Conservation (phyloP, 1,140 invertebrate genomes). For the Ptiloglossa arizonensis region DNA sequence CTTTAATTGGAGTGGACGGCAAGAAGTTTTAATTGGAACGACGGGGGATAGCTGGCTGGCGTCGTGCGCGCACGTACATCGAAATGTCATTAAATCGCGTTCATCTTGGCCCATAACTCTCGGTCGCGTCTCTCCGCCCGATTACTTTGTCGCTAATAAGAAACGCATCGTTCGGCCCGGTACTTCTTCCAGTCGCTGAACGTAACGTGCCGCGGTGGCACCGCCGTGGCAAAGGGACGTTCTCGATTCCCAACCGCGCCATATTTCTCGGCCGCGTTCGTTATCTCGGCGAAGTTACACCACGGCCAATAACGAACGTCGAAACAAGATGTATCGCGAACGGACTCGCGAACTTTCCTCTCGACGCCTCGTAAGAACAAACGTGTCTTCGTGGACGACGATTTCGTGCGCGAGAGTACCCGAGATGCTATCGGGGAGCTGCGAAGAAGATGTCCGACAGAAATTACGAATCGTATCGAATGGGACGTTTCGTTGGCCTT, state of each 20-base stretch:
- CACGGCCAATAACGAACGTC: conserved; percentile 3
- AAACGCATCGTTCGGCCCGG: background rate
- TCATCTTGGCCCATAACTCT: background rate
- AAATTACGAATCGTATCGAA: too few species aligned
- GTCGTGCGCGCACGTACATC: background rate
- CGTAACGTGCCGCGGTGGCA: background rate
- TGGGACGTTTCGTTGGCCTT: too few species aligned
- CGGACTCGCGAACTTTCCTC: conserved; percentile 11
- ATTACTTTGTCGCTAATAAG: background rate
- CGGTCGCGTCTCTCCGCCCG: background rate
- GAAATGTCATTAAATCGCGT: background rate
- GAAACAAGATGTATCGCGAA: conserved; percentile 28
- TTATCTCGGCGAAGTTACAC: conserved; percentile 22
- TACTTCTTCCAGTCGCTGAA: background rate
- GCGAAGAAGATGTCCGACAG: too few species aligned
- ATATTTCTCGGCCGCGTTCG: conserved; percentile 29
- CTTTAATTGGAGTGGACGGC: background rate
- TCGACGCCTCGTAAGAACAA: background rate
- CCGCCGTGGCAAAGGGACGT: background rate
- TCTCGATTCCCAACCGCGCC: background rate
- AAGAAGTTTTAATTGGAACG: conserved; percentile 20
- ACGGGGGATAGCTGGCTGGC: background rate
- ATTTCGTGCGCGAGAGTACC: too few species aligned
- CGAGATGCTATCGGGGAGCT: too few species aligned
- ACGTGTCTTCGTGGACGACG: background rate